Conservation (phyloP, 2,888 invertebrate species). For the Rhaphigaster nebulosa region DNA sequence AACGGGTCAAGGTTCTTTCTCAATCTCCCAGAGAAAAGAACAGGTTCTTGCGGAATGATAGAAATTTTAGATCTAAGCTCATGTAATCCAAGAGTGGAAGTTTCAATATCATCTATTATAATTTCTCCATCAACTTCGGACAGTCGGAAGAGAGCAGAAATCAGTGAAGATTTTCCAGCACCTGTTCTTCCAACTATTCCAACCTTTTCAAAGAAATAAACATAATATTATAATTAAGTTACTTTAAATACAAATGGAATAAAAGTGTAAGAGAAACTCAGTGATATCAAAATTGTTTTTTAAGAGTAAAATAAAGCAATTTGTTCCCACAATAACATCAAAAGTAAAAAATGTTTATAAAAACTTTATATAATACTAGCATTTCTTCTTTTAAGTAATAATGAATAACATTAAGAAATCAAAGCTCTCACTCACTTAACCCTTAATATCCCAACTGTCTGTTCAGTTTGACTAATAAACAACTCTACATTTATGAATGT, state of each 20-base stretch:
- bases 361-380: too few species aligned
- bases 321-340: too few species aligned
- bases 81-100: slow-evolving; percentile 79
- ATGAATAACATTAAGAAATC: too few species aligned
- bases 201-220: slow-evolving; percentile 71
- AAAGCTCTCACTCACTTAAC: too few species aligned
- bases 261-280: too few species aligned
- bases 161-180: slow-evolving; percentile 85
- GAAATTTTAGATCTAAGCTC: slow-evolving; percentile 83
- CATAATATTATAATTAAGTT: background rate
- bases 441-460: too few species aligned
- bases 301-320: too few species aligned
- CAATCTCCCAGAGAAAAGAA: slow-evolving; percentile 88
- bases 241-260: background rate
- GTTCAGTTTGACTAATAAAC: too few species aligned
- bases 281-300: too few species aligned
- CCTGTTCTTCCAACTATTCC: slow-evolving; percentile 89
- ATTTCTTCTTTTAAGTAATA: too few species aligned
- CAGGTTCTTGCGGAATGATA: slow-evolving; percentile 89
- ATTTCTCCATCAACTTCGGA: slow-evolving; percentile 84
- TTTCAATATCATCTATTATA: slow-evolving; percentile 84
- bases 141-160: slow-evolving; percentile 85
- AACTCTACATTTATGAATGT: too few species aligned
- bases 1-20: slow-evolving; percentile 93
- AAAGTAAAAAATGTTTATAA: too few species aligned